Conservation (phyloP, 1,140 invertebrate species). For the Spodoptera frugiperda region DNA sequence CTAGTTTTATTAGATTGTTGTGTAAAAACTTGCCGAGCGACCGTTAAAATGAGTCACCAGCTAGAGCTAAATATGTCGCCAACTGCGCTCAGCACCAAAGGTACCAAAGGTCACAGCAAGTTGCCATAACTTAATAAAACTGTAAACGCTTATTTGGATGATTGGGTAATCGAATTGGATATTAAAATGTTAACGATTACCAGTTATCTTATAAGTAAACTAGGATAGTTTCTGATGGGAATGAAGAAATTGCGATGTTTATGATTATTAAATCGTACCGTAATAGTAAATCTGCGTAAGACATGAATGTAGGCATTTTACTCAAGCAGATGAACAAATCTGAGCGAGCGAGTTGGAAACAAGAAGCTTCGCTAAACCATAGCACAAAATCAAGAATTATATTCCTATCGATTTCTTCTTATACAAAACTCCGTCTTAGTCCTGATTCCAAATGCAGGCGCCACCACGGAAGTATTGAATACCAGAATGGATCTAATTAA, state of each 20-base stretch:
- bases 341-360: no score
- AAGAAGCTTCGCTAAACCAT: no score
- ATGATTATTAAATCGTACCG: no score
- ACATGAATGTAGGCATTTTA: no score
- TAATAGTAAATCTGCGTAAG: no score
- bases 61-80: conserved; percentile 36
- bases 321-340: no score
- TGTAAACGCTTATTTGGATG: neutral
- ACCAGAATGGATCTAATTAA: conserved; percentile 35
- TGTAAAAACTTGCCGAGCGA: conserved; percentile 33
- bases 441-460: neutral
- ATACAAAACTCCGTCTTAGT: neutral
- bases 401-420: no score
- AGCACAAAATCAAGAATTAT: no score
- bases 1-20: conserved; percentile 40
- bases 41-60: conserved; percentile 30
- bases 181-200: conserved; percentile 7
- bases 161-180: conserved; percentile 14
- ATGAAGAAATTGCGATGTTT: neutral
- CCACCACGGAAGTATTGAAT: conserved; percentile 11
- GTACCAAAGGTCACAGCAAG: conserved; percentile 32
- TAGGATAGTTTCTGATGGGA: neutral
- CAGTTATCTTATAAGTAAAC: neutral
- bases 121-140: conserved; percentile 20
- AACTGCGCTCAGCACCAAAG: conserved; percentile 31